Evolutionary conservation across 2,888 invertebrate genomes (phyloP), one percentile per base, ranked within the genome.

Genomic region (Tribolium freemani): DNA sequence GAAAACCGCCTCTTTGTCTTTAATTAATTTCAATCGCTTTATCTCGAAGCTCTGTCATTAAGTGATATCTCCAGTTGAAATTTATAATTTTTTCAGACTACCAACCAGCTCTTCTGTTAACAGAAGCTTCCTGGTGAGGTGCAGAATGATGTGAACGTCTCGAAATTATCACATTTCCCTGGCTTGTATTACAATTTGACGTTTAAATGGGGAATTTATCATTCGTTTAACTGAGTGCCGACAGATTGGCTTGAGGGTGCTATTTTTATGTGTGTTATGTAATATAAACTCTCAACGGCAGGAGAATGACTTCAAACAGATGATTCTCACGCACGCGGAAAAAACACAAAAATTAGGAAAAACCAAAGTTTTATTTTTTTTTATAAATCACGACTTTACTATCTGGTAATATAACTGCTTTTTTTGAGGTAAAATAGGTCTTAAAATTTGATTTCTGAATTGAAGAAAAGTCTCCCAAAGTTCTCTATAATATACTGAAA

Each of bases 141-240:
- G 63, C 9, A 10, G 63, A 63, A 26, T 63, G 50, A 57, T 11
- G 30, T 10, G 31, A 13, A 50, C 63, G 16, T 48, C 31, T 45
- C 11, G n/a, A 21, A 26, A 60, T 60, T 60, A 60, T 60, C 60
- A 60, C 60, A 60, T 60, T 60, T 46, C 46, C 20, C 26, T 60
- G 60, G 60, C 11, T 60, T 60, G 26, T 60, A 48, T 60, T 63
- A 63, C 51, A 31, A 51, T 63, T 50, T 63, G 63, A 63, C 63
- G 51, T 63, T 63, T 51, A 51, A 63, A 63, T 63, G 63, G 31
- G 38, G 51, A 30, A 63, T 63, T 63, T 38, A 63, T 63, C 63
- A 63, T 63, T 63, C 31, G 30, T 26, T 50, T 21, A 51, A 60
- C 20, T 45, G 26, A 60, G 48, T 50, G 50, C 8, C 30, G 51